These are phyloP conservation scores for Phyllostomus discolor DNA, from an alignment of 2,113 vertebrate genomes.

Conservation along the genomic window DNA sequence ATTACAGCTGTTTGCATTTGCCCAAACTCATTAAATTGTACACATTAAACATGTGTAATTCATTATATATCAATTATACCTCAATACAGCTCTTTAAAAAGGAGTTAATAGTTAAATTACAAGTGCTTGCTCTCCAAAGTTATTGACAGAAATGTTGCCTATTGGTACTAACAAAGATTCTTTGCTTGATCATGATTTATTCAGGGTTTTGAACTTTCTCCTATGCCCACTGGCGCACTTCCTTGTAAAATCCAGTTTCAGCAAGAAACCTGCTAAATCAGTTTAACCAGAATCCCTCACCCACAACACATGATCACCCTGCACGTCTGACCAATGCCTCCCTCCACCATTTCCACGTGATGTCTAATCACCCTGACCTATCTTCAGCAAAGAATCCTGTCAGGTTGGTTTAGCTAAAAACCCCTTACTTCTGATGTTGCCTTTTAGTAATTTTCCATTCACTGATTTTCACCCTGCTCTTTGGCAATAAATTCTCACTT, in stretches of 20 bases:
- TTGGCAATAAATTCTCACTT: too few relatives aligned
- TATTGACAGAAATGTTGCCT: background rate
- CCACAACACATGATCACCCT: background rate
- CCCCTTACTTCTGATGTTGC: background rate
- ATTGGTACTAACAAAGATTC: background rate
- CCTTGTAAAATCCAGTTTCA: background rate
- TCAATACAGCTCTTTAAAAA: background rate
- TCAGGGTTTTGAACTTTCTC: background rate
- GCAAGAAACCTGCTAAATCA: background rate
- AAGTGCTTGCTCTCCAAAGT: background rate
- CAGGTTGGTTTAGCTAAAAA: background rate
- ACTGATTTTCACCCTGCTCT: background rate
- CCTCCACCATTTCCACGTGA: background rate
- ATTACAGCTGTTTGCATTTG: background rate
- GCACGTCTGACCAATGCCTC: background rate
- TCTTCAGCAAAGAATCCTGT: background rate
- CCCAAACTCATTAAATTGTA: background rate
- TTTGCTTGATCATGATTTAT: background rate
- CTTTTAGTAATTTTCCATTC: background rate
- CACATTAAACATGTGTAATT: background rate
- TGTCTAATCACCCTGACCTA: background rate
- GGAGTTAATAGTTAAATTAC: background rate
- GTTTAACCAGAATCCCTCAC: background rate
- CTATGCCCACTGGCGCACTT: background rate
- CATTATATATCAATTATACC: background rate